Conservation (phyloP, 2,888 invertebrate species). For the Apodemia hepburni region DNA sequence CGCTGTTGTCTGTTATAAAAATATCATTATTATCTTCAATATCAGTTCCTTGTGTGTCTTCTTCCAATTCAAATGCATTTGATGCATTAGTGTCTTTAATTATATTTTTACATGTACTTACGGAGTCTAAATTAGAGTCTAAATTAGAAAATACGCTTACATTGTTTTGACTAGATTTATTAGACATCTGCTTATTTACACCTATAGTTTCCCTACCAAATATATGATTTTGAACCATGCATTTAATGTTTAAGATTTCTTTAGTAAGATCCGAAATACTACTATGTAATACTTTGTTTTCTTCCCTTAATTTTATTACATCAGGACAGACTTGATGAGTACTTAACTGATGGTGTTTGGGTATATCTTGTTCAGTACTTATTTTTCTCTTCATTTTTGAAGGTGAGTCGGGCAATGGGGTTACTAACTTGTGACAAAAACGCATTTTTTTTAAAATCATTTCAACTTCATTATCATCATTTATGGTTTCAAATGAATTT, state of each 20-base stretch:
- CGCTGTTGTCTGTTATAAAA: neutral
- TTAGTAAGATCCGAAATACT: conserved; percentile 36
- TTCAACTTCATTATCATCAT: conserved; percentile 51
- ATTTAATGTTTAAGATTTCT: conserved; percentile 39
- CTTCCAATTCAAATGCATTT: neutral
- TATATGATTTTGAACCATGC: conserved; percentile 29
- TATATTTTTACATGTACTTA: neutral
- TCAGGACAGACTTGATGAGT: conserved; percentile 32
- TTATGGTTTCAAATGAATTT: conserved; percentile 36
- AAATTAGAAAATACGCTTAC: neutral
- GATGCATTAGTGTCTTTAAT: neutral
- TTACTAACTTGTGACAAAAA: conserved; percentile 41
- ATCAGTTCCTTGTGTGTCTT: conserved; percentile 1
- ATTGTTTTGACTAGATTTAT: neutral
- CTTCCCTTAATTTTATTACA: conserved; percentile 38
- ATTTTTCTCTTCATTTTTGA: conserved; percentile 29
- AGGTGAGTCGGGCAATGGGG: conserved; percentile 57
- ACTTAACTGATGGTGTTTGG: conserved; percentile 15
- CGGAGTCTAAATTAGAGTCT: neutral
- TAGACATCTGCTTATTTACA: neutral
- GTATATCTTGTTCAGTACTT: conserved; percentile 18
- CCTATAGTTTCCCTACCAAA: conserved; percentile 14
- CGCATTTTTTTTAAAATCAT: conserved; percentile 54
- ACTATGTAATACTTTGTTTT: conserved; percentile 37
- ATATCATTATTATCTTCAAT: neutral